Evolutionary conservation across 2,888 invertebrate genomes (phyloP).

Genomic region (Lucinisca nassula): DNA sequence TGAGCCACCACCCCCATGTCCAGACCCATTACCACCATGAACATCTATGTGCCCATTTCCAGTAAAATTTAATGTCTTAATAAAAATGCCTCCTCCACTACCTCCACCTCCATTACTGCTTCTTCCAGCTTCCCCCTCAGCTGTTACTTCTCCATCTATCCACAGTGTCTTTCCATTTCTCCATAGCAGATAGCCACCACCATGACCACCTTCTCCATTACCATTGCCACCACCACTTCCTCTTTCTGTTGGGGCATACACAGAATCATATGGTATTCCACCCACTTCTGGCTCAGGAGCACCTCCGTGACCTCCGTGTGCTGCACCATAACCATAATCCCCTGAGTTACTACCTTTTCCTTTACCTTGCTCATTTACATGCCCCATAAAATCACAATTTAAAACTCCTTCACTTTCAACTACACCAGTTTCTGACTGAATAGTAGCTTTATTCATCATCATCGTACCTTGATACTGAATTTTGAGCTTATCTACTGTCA

Average conservation of each 20-base stretch:
- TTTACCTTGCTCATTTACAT: conserved; percentile 64
- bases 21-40: conserved; percentile 74
- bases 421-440: conserved; percentile 72
- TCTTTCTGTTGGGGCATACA: conserved; percentile 69
- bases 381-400: conserved; percentile 73
- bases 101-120: conserved; percentile 78
- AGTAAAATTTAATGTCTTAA: conserved; percentile 79
- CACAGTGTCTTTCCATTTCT: conserved; percentile 73
- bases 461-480: conserved; percentile 77
- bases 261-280: conserved; percentile 79
- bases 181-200: conserved; percentile 80
- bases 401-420: conserved; percentile 78
- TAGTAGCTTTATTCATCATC: conserved; percentile 75
- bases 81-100: conserved; percentile 78
- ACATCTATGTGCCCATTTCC: conserved; percentile 79
- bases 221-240: conserved; percentile 82
- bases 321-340: conserved; percentile 73
- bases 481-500: conserved; percentile 70
- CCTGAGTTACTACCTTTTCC: conserved; percentile 67
- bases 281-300: conserved; percentile 70
- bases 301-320: conserved; percentile 83
- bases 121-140: conserved; percentile 72
- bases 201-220: conserved; percentile 74
- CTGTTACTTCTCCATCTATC: conserved; percentile 77
- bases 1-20: conserved; percentile 75